Evolutionary conservation across 2,797 vertebrate species (phyloP).

Genomic region (Lagothrix lagotricha): DNA sequence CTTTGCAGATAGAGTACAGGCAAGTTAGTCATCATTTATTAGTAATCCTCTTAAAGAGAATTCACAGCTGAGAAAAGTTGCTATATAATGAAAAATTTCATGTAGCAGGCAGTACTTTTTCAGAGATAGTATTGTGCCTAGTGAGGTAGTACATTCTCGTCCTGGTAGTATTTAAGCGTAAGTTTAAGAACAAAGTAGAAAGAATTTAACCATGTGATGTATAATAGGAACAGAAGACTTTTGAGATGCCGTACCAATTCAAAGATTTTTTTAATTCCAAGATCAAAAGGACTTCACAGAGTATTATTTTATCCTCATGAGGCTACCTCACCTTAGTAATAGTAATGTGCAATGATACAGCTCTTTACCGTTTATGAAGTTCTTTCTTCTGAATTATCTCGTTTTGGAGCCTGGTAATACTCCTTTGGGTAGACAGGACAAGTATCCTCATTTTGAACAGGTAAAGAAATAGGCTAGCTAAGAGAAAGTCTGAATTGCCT

Average conservation of each 20-base stretch:
- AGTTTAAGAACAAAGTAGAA: conserved; percentile 2
- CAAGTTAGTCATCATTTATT: conserved; percentile 44
- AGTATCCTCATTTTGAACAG: conserved; percentile 45
- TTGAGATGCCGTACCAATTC: background rate
- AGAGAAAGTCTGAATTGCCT: conserved; percentile 12
- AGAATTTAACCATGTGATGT: conserved; percentile 16
- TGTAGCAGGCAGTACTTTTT: conserved; percentile 47
- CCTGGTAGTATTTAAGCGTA: conserved; percentile 24
- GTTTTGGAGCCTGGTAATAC: conserved; percentile 39
- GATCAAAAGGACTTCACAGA: conserved; percentile 34
- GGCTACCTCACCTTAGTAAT: conserved; percentile 44
- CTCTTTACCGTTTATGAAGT: conserved; percentile 36
- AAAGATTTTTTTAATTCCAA: conserved; percentile 16
- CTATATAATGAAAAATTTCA: conserved; percentile 42
- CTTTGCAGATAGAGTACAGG: conserved; percentile 34
- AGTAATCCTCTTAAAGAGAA: conserved; percentile 12
- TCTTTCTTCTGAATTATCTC: conserved; percentile 34
- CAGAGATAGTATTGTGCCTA: background rate
- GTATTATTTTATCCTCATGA: conserved; percentile 45
- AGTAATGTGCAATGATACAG: conserved; percentile 22
- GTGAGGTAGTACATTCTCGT: conserved; percentile 16
- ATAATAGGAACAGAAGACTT: conserved; percentile 52
- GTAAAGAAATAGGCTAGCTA: background rate
- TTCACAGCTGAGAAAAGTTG: conserved; percentile 49
- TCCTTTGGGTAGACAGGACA: background rate